Percentiles rank a stretch among this genome's conserved stretches.
Conservation (phyloP, 2,113 vertebrate species). For the Vidua chalybeata region DNA sequence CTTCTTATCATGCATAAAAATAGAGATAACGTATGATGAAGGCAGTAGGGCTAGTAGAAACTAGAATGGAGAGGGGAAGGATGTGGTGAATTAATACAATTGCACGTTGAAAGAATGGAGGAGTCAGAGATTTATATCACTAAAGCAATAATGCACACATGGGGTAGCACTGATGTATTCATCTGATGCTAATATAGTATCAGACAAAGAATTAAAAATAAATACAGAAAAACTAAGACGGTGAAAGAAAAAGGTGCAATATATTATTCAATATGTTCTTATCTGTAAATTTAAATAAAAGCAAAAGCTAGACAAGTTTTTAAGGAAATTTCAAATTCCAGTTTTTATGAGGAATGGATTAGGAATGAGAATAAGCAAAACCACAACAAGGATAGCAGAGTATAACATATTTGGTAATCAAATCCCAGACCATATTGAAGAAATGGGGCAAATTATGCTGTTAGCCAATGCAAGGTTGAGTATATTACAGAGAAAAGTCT, state of each 20-base stretch:
- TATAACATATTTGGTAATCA: neutral
- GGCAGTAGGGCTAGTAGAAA: neutral
- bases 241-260: neutral
- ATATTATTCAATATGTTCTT: neutral
- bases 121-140: neutral
- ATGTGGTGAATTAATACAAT: neutral
- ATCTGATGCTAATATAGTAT: neutral
- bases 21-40: neutral
- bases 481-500: neutral
- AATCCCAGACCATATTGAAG: neutral
- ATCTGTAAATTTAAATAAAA: neutral
- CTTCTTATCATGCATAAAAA: neutral
- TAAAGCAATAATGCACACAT: neutral
- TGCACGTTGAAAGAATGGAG: neutral
- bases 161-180: neutral
- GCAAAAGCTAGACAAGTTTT: neutral
- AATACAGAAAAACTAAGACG: neutral
- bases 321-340: neutral
- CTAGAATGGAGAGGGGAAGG: neutral
- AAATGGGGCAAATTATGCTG: neutral
- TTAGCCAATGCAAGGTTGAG: neutral
- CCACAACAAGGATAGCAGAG: neutral
- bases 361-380: neutral
- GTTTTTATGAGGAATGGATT: neutral
- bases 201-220: neutral